phyloP scores from a whole-genome alignment of 2,888 invertebrate genomes.

The Spisula solida region DNA sequence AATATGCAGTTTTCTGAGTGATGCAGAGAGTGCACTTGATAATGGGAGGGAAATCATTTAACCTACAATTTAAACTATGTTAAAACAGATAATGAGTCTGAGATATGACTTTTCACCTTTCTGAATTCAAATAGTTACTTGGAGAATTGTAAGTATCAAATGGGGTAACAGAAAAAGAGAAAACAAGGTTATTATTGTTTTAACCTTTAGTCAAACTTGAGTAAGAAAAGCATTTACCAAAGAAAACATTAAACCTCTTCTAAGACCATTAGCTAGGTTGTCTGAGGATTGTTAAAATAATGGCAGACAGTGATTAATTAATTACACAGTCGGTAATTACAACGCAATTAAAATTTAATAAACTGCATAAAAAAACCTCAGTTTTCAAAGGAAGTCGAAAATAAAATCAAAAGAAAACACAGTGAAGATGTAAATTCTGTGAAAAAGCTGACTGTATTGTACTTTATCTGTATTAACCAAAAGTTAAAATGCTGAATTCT shows the following conservation, averaged over 20 bases:
- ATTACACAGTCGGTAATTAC: conserved; percentile 7
- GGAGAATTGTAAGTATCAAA: too few species aligned
- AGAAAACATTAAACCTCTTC: neutral
- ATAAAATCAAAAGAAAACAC: neutral
- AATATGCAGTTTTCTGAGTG: neutral
- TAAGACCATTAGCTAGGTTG: too few species aligned
- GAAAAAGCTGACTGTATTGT: too few species aligned
- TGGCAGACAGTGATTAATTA: conserved; percentile 3
- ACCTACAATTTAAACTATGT: too few species aligned
- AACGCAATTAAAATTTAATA: neutral
- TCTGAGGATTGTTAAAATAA: neutral
- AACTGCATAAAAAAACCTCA: neutral
- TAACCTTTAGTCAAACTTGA: too few species aligned
- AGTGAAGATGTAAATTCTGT: neutral
- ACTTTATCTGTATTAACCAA: too few species aligned
- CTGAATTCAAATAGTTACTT: too few species aligned
- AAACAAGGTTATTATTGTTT: too few species aligned
- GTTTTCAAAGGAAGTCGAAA: neutral
- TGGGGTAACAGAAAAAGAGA: too few species aligned
- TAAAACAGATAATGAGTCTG: too few species aligned
- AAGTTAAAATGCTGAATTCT: too few species aligned
- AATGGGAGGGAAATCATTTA: neutral
- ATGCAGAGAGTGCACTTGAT: neutral
- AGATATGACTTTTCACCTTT: too few species aligned
- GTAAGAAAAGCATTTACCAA: neutral